phyloP scores from a whole-genome alignment of 2,113 vertebrate genomes.

The Muscicapa adusta region DNA sequence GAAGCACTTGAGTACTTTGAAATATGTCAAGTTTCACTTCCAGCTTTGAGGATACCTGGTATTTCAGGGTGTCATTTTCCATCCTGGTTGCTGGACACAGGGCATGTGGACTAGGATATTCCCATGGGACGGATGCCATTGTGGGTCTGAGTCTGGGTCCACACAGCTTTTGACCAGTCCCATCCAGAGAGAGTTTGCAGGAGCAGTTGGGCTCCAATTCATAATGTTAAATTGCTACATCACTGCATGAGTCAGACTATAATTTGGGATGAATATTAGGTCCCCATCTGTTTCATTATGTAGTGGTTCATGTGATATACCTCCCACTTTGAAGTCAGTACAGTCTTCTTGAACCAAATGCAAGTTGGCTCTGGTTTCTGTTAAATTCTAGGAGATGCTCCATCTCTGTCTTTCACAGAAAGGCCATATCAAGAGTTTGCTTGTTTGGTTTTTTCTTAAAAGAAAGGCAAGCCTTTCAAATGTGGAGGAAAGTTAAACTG shows the following conservation, averaged over 20 bases:
- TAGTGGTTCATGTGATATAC: neutral
- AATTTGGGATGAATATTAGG: neutral
- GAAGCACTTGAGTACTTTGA: neutral
- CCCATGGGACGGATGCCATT: neutral
- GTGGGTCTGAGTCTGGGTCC: neutral
- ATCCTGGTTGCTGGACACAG: neutral
- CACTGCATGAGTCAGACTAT: neutral
- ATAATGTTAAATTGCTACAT: neutral
- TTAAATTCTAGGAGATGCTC: neutral
- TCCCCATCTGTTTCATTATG: neutral
- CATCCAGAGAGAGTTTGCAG: neutral
- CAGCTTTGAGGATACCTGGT: neutral
- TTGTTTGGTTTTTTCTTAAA: neutral
- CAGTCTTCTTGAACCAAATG: neutral
- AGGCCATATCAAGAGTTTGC: neutral
- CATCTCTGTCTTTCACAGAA: neutral
- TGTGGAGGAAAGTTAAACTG: neutral
- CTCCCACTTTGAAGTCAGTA: neutral
- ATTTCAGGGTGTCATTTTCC: neutral
- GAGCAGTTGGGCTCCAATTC: neutral
- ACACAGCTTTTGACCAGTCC: neutral
- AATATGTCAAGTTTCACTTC: neutral
- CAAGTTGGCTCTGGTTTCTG: neutral
- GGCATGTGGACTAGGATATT: rapidly evolving
- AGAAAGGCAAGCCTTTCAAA: neutral